Percentiles rank a stretch among this genome's conserved stretches.
These are phyloP conservation scores for Heterotis niloticus DNA, from an alignment of 2,113 vertebrate species.

Conservation along the genomic window DNA sequence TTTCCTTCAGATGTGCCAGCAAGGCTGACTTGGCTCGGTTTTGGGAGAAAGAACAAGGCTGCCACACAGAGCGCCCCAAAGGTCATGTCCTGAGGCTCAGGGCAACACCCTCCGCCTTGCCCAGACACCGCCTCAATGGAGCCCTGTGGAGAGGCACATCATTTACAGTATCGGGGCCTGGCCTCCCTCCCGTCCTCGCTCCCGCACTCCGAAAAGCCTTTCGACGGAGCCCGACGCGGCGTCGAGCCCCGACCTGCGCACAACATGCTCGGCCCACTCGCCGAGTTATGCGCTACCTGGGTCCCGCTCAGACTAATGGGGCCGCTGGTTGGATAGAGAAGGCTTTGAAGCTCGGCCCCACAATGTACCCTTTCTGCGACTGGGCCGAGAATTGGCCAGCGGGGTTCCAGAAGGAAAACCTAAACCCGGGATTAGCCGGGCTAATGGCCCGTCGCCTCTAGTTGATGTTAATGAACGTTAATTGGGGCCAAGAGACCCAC, in stretches of 20 bases:
- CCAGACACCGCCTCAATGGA: conserved; percentile 27
- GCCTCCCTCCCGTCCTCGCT: conserved; percentile 36
- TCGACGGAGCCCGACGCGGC: conserved; percentile 52
- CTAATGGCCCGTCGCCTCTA: conserved; percentile 65
- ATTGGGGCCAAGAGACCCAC: conserved; percentile 53
- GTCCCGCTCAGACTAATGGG: conserved; percentile 53
- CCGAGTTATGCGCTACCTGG: conserved; percentile 41
- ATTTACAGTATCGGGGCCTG: conserved; percentile 43
- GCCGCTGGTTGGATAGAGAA: conserved; percentile 44
- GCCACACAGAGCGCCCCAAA: conserved; percentile 35
- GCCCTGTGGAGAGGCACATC: conserved; percentile 31
- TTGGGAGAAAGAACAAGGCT: conserved; percentile 27
- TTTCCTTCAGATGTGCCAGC: conserved; percentile 24
- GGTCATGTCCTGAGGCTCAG: conserved; percentile 18
- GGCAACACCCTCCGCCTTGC: conserved; percentile 14
- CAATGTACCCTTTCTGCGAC: conserved; percentile 60
- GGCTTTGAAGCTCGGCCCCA: conserved; percentile 62
- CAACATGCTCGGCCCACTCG: conserved; percentile 29
- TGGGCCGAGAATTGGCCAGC: conserved; percentile 60
- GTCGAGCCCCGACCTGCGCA: conserved; percentile 43
- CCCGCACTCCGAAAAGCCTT: conserved; percentile 35
- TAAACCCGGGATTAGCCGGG: conserved; percentile 69
- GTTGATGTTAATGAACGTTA: conserved; percentile 72
- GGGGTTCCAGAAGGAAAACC: conserved; percentile 64
- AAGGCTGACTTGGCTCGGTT: conserved; percentile 20